These are phyloP conservation scores for Drosophila lacertosa DNA, from an alignment of 1,140 invertebrate species.

Conservation along the genomic window DNA sequence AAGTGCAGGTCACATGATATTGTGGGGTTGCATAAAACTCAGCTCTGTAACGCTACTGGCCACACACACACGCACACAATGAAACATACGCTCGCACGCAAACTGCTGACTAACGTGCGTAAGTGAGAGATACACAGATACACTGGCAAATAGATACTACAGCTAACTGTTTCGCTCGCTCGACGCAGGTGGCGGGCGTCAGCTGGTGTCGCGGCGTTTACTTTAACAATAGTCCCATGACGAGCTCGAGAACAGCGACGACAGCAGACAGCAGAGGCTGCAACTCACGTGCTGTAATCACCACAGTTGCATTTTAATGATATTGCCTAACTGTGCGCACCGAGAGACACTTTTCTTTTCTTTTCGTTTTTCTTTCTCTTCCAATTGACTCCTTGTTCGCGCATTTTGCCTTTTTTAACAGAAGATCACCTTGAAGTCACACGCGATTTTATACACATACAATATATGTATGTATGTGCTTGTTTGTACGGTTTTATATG, in stretches of 20 bases:
- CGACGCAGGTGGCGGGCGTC: constrained; percentile 46
- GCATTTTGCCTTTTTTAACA: constrained; percentile 6
- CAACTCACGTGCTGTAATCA: constrained; percentile 40
- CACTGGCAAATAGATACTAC: constrained; percentile 32
- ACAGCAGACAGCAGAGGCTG: constrained; percentile 9
- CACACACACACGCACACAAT: neutral
- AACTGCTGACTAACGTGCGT: constrained; percentile 54
- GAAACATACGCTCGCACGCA: constrained; percentile 11
- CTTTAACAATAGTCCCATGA: constrained; percentile 62
- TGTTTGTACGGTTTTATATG: no score
- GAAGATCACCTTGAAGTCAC: constrained; percentile 66
- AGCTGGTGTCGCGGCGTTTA: constrained; percentile 43
- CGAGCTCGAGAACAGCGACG: constrained; percentile 9
- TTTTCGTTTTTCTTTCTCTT: no score
- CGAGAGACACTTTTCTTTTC: no score
- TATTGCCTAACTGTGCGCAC: no score
- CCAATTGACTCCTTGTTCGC: constrained; percentile 1
- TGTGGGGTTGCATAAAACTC: constrained; percentile 71
- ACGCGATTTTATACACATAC: constrained; percentile 9
- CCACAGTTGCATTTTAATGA: constrained; percentile 15
- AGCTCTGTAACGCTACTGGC: constrained; percentile 53
- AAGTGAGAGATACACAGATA: constrained; percentile 58
- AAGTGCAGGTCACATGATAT: constrained; percentile 67
- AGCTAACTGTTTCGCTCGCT: constrained; percentile 48
- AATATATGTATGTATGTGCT: constrained; percentile 2